Base-by-base conservation (phyloP, 2,113 vertebrate genomes). In the Typhlomys cinereus region DNA sequence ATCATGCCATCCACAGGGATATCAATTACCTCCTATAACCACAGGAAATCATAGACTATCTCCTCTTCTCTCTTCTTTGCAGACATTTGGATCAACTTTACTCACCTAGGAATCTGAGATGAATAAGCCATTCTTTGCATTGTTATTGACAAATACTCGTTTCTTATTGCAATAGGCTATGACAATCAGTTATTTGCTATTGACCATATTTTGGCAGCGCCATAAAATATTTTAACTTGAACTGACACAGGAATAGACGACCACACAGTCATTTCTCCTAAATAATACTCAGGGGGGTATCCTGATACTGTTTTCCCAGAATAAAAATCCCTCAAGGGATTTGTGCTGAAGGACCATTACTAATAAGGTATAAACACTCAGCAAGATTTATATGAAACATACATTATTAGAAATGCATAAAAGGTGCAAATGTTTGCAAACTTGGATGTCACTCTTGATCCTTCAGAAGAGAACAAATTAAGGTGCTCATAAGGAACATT, bases 151-250 rank as follows among this genome's bases (percentile, higher is more conserved):
- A 94, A 96, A 96, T 94, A 64, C 64, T 93, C 88, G 83, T 81
- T 91, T 96, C 89, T 93, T 96, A 94, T 79, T 93, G 69, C 91
- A 90, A 96, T 94, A 59, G 87, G 94, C 81, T 91, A 95, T 96
- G 96, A 91, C 95, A 96, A 96, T 96, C 96, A 97, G 93, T 94
- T 95, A 94, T 95, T 94, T 96, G 87, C 39, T 96, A 94, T 94
- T 96, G 96, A 96, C 89, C 85, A 96, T 74, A 41, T 84, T 74
- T 95, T 96, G 44, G 95, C 94, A 96, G 91, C 44, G 41, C 59
- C 87, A 88, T 82, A 88, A 96, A 91, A 92, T 96, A 81, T 95
- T 95, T 96, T 96, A 96, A 96, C 80, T 74, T 94, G 70, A 95
- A 92, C 59, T 89, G 94, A 93, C 52, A 95, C 1, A 1, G 74